These are phyloP conservation scores for Noctua comes DNA, from an alignment of 2,888 invertebrate species.

Conservation along the genomic window DNA sequence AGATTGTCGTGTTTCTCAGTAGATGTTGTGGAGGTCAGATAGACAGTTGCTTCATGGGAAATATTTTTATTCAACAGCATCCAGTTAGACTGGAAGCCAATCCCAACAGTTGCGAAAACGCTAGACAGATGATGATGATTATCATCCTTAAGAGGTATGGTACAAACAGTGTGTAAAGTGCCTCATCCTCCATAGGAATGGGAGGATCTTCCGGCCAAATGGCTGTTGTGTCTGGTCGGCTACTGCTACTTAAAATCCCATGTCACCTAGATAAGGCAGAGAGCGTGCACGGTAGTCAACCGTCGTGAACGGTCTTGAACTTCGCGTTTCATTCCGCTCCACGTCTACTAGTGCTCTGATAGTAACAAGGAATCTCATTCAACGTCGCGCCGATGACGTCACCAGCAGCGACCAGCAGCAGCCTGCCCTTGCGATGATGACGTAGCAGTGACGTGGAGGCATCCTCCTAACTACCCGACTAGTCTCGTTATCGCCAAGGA, in stretches of 20 bases:
- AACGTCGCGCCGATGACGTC: slow-evolving; percentile 87
- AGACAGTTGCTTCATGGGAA: background rate
- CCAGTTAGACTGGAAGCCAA: background rate
- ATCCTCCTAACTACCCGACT: background rate
- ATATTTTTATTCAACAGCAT: background rate
- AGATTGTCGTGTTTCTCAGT: background rate
- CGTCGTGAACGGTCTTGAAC: background rate
- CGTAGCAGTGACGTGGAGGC: slow-evolving; percentile 83
- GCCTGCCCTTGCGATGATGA: slow-evolving; percentile 89
- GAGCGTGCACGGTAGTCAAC: background rate
- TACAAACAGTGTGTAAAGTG: background rate
- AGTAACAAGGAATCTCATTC: slow-evolving; percentile 83
- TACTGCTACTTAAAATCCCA: background rate
- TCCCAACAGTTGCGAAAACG: background rate
- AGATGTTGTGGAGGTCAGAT: background rate
- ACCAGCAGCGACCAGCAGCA: slow-evolving; percentile 88
- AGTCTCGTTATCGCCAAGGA: background rate
- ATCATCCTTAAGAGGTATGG: background rate
- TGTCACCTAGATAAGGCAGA: background rate
- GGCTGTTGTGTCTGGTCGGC: background rate
- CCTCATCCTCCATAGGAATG: background rate
- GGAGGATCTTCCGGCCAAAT: background rate
- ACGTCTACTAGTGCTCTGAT: slow-evolving; percentile 80
- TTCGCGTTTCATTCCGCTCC: background rate
- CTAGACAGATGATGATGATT: background rate